Evolutionary conservation across 2,888 invertebrate species (phyloP), one percentile per base, ranked within the genome.

Genomic region (Drosophila multiciliata): DNA sequence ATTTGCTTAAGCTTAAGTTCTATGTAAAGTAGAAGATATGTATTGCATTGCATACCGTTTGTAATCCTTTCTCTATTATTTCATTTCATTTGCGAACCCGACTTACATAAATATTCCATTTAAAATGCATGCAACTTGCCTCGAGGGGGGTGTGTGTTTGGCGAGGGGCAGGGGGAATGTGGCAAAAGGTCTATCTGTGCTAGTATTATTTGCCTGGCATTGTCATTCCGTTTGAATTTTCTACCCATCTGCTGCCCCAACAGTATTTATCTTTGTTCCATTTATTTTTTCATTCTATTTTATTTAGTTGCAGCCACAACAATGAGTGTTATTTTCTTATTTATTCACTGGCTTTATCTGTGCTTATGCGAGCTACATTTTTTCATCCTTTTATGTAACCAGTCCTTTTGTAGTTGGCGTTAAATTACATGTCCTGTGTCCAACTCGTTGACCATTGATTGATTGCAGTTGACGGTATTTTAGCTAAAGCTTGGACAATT

Each of bases 61-160:
- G 82, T 89, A 85, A 85, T 82, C 85, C 89, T 87, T 87, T 84
- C 87, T 77, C 85, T 84, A 89, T 89, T 89, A 84, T 84, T 84
- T 87, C 82, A 83, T 83, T 86, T 76, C 83, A 84, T 85, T 88
- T 76, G 53, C 62, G 32, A 66, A 40, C 62, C 53, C 69, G 84
- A 84, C 77, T 77, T 86, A 86, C 90, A 90, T 81, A 87, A 83
- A 90, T 86, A 87, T 86, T 87, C 87, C 89, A 87, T 87, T 87
- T 89, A 69, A 82, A 80, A 89, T 77, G 83, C 83, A 88, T 74
- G 70, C 52, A 57, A 60, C 40, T 40, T 54, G 50, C 36, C 61
- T 45, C 38, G 11, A 61, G 26, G 20, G 35, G 23, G 23, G n/a
- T 29, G 23, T 5, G 45, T 23, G 45, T 23, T 0, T 23, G 23